phyloP scores from a whole-genome alignment of 2,113 vertebrate genomes.

The Anarhynchus alexandrinus region DNA sequence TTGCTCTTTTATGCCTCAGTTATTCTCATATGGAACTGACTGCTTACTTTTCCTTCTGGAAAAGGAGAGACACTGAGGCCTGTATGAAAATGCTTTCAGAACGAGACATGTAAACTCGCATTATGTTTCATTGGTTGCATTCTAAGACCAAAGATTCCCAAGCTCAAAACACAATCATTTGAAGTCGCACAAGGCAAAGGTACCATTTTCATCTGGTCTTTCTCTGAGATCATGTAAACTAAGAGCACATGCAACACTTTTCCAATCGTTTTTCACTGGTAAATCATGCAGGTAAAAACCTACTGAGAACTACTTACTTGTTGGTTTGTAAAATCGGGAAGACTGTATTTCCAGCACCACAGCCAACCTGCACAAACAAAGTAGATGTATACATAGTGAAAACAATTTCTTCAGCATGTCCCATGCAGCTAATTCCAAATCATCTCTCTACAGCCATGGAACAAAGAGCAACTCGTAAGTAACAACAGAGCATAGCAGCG shows the following conservation, averaged over 20 bases:
- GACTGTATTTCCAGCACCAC: conserved; percentile 96
- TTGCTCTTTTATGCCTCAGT: not conserved
- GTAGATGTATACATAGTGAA: not conserved
- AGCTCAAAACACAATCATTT: not conserved
- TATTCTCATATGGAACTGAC: not conserved
- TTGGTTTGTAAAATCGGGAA: conserved; percentile 97
- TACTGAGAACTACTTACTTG: conserved; percentile 81
- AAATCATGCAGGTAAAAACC: not conserved
- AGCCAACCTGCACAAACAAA: conserved; percentile 87
- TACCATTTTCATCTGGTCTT: not conserved
- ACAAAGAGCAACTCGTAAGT: not conserved
- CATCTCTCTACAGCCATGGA: not conserved
- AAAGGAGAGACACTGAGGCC: not conserved
- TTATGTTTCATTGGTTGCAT: not conserved
- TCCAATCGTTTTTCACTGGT: not conserved
- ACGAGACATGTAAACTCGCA: not conserved
- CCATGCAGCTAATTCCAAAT: not conserved
- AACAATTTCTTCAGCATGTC: not conserved
- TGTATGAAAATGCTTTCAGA: not conserved
- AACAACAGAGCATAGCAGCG: not conserved
- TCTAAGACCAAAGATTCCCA: not conserved
- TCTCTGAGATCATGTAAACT: not conserved
- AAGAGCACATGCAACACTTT: not conserved
- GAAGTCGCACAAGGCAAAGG: not conserved
- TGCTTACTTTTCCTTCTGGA: not conserved